These are phyloP conservation scores for Xestia rhomboidea DNA, from an alignment of 2,888 invertebrate genomes.

Conservation along the genomic window DNA sequence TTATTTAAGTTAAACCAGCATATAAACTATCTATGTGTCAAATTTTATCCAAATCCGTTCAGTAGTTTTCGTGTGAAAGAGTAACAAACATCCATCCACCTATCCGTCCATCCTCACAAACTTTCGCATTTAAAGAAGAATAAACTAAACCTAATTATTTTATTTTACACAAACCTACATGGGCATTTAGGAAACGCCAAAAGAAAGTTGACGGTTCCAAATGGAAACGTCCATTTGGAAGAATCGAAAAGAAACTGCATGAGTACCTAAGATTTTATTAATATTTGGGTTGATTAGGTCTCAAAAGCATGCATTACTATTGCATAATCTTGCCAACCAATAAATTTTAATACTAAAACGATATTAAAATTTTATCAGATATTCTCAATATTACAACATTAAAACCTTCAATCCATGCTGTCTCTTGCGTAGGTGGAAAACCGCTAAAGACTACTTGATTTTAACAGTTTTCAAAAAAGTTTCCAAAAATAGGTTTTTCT, in stretches of 20 bases:
- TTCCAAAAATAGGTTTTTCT: background rate
- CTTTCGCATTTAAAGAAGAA: too few relatives aligned
- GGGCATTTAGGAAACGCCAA: background rate
- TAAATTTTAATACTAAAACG: background rate
- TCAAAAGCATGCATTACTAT: background rate
- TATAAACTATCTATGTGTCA: too few relatives aligned
- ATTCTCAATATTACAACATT: slow-evolving; percentile 17
- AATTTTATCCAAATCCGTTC: too few relatives aligned
- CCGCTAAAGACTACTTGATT: too few relatives aligned
- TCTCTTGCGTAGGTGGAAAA: background rate
- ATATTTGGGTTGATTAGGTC: background rate
- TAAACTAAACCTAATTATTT: background rate
- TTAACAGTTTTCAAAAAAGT: background rate
- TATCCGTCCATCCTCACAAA: too few relatives aligned
- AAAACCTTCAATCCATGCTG: slow-evolving; percentile 11
- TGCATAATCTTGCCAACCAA: background rate
- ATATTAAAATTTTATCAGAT: background rate
- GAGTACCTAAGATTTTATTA: background rate
- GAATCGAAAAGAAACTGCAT: background rate
- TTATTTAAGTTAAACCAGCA: too few relatives aligned
- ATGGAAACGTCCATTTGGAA: background rate
- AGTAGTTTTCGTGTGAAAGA: too few relatives aligned
- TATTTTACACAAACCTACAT: background rate
- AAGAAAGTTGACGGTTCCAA: background rate
- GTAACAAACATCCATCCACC: too few relatives aligned